Evolutionary conservation across 2,797 vertebrate species (phyloP), one percentile per base, ranked within the genome.

Genomic region (Anguilla pacifica): DNA sequence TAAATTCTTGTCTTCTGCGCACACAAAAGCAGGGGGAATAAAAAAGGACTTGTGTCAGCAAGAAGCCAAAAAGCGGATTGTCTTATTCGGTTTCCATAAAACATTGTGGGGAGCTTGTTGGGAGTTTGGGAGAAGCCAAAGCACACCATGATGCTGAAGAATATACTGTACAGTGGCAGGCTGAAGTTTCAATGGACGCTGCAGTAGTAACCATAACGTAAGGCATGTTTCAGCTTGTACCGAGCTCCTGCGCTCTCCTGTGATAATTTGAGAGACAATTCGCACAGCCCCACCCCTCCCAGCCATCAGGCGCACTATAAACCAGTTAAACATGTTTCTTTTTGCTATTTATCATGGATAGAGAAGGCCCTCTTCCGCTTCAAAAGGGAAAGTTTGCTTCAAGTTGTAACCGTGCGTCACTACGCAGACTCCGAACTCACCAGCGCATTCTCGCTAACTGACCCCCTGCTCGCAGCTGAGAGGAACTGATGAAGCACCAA

Each of bases 1-100:
- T 82, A 88, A 87, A 90, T 89, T 91, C 88, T 81, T 72, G 86
- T 84, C 88, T 88, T 39, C 84, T 83, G 89, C 85, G 84, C 86
- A 46, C 39, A 88, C 72, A 86, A 64, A 90, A 85, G 83, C 31
- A 49, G 77, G 57, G 86, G 84, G 86, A 83, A 67, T 46, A 77
- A 86, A 88, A 88, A 57, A 7, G 43, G 28, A 77, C 87, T 55
- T 88, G 82, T 81, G 84, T 90, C 89, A 88, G 89, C 89, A 88
- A 84, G 39, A 87, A 57, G 1, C 84, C 86, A 84, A 84, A 77
- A 39, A 39, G 49, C 28, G 51, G 77, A 86, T 81, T 87, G 17
- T 13, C 61, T 86, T 64, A 83, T 84, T 84, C 84, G 74, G 17
- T 19, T 79, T 39, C 9, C 13, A 79, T 7, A 79, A 46, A 19